Percentiles rank a stretch among this genome's conserved stretches.
These are phyloP conservation scores for Coregonus ussuriensis DNA, from an alignment of 2,797 vertebrate genomes.

Conservation along the genomic window DNA sequence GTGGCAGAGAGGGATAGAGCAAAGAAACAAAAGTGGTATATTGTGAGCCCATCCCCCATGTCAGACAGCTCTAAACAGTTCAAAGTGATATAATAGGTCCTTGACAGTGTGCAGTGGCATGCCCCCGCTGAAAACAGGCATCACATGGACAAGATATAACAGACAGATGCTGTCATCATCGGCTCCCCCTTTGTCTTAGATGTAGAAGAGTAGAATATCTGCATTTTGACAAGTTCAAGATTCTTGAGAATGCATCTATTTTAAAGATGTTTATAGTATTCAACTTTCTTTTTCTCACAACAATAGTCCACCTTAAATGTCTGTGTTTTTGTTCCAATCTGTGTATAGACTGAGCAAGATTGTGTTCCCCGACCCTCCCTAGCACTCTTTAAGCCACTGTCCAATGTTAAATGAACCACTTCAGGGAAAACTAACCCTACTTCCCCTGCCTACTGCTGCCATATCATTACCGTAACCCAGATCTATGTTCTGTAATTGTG, in stretches of 20 bases:
- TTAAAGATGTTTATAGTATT: background rate
- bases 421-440: background rate
- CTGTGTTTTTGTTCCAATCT: background rate
- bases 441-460: background rate
- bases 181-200: slow-evolving; percentile 2
- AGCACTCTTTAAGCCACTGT: background rate
- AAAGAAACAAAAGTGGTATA: slow-evolving; percentile 8
- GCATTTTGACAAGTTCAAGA: background rate
- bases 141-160: background rate
- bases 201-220: background rate
- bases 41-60: slow-evolving; percentile 3
- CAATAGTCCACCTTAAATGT: background rate
- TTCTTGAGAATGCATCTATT: background rate
- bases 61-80: slow-evolving; percentile 2
- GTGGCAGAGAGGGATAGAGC: slow-evolving; percentile 6
- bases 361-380: background rate
- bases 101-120: background rate
- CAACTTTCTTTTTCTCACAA: background rate
- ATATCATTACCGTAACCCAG: slow-evolving; percentile 3
- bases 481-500: background rate
- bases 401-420: background rate
- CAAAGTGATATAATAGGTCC: slow-evolving; percentile 24
- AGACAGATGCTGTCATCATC: slow-evolving; percentile 12
- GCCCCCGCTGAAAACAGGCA: slow-evolving; percentile 6
- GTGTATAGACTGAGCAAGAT: background rate